Evolutionary conservation across 2,888 invertebrate genomes (phyloP), one percentile per base, ranked within the genome.

Genomic region (Mesochorus sp.): DNA sequence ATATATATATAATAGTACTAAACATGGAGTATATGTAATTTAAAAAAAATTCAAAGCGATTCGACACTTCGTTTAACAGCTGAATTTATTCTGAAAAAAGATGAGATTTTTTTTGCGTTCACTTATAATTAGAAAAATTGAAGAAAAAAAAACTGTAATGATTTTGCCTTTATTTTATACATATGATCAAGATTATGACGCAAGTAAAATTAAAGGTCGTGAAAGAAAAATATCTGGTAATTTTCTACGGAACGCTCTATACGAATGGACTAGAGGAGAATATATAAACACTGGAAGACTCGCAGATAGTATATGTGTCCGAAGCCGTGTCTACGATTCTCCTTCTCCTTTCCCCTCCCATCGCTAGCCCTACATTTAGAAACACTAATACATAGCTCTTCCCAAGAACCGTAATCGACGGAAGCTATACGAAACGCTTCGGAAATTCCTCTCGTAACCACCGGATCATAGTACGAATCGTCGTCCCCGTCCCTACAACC

Each of bases 321-420:
- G 39, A 31, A 55, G 19, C 14, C 37, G n/a, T 6, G 34, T 59
- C 59, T 6, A 34, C 47, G 34, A 57, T 51, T 61, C 49, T 12
- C 12, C 5, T n/a, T 12, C 55, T 12, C 34, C 6, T 10, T 1
- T 19, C 21, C 28, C 10, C 19, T 5, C 8, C 21, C 10, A 19
- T 49, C 4, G 0, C 12, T 26, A 8, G 31, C n/a, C 31, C 28
- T 37, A n/a, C 28, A 28, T 53, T 44, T 61, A 44, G 44, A 62
- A 53, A 24, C 66, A 51, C 59, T 74, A 74, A 74, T 74, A n/a
- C n/a, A n/a, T n/a, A 51, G 66, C 74, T 66, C 66, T 67, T 61
- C 66, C 59, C 47, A n/a, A 49, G 59, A 47, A 42, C 64, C 66
- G 24, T 74, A 74, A 74, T 67, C 51, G 74, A 74, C 66, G 74